phyloP scores from a whole-genome alignment of 1,140 invertebrate species.

The Nasonia longicornis region DNA sequence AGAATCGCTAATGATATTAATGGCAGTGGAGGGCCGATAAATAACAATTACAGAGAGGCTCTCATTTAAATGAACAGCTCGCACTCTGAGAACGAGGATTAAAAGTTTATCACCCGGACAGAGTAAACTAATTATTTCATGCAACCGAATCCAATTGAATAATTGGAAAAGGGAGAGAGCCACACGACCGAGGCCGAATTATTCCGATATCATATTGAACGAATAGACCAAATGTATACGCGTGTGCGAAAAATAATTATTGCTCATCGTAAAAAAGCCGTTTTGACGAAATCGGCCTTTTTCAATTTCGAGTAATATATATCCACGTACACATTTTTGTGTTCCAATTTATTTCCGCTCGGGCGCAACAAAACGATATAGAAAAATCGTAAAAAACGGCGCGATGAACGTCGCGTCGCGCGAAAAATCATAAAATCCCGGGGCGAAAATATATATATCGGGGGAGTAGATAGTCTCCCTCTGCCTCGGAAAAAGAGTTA shows the following conservation, averaged over 20 bases:
- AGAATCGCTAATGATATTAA: neutral
- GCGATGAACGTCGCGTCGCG: neutral
- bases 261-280: neutral
- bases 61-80: too few species aligned
- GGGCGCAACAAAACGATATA: neutral
- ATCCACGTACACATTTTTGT: neutral
- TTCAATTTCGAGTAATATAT: neutral
- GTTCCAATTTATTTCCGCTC: neutral
- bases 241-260: neutral
- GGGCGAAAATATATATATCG: neutral
- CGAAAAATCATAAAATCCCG: constrained; percentile 9
- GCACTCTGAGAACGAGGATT: neutral
- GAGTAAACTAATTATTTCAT: neutral
- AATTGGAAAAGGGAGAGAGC: too few species aligned
- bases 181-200: too few species aligned
- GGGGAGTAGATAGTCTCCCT: neutral
- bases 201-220: too few species aligned
- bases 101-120: neutral
- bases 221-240: too few species aligned
- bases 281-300: neutral
- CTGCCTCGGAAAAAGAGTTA: neutral
- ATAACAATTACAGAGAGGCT: neutral
- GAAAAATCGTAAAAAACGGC: neutral
- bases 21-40: neutral
- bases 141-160: too few species aligned